phyloP scores from a whole-genome alignment of 2,888 invertebrate genomes.

The Cetonia aurata region DNA sequence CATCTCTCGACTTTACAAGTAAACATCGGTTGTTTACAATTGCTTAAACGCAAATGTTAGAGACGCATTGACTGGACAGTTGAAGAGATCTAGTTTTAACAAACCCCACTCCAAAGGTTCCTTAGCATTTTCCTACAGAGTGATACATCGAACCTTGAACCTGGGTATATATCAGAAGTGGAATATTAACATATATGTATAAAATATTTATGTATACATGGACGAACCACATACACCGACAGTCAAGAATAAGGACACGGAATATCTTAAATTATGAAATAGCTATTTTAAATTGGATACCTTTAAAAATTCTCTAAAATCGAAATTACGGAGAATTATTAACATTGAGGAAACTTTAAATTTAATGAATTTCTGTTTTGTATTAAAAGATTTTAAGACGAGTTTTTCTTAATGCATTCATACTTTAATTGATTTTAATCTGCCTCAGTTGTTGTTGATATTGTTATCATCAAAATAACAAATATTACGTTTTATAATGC shows the following conservation, averaged over 20 bases:
- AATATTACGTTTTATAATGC: too few species aligned
- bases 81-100: constrained; percentile 62
- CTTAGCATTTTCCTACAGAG: constrained; percentile 64
- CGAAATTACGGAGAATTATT: too few species aligned
- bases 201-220: constrained; percentile 11
- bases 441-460: too few species aligned
- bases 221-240: background rate
- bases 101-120: constrained; percentile 63
- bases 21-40: constrained; percentile 59
- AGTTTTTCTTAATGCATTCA: too few species aligned
- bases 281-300: too few species aligned
- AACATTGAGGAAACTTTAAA: too few species aligned
- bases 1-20: constrained; percentile 11
- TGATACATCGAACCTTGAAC: constrained; percentile 68
- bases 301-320: too few species aligned
- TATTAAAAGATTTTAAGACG: too few species aligned
- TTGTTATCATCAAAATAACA: too few species aligned
- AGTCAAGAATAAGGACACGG: background rate
- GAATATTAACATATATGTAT: constrained; percentile 32
- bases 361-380: too few species aligned
- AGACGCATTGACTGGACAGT: constrained; percentile 54
- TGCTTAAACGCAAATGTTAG: constrained; percentile 54
- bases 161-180: constrained; percentile 50
- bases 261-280: too few species aligned
- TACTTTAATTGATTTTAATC: too few species aligned